phyloP scores from a whole-genome alignment of 2,797 vertebrate species.

The Myotis vivesi region DNA sequence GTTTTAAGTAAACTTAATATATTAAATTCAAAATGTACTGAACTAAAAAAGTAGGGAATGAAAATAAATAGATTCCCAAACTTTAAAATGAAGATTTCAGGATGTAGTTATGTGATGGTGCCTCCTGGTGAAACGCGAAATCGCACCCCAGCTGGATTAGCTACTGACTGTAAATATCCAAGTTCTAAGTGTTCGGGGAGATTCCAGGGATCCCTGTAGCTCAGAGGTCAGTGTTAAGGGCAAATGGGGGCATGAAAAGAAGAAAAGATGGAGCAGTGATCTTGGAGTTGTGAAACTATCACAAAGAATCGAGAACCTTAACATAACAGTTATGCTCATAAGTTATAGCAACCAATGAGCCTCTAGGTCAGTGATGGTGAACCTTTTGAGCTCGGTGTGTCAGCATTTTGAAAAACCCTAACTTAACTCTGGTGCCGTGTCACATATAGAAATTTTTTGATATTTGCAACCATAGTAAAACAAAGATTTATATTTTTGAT shows the following conservation, averaged over 20 bases:
- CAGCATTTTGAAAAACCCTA: too few relatives aligned
- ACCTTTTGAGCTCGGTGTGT: too few relatives aligned
- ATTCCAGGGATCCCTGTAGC: background rate
- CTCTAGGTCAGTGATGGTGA: background rate
- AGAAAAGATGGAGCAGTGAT: background rate
- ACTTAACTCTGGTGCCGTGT: too few relatives aligned
- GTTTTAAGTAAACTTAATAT: slow-evolving; percentile 47
- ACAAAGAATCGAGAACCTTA: background rate
- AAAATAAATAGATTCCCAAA: slow-evolving; percentile 41
- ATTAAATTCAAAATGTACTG: slow-evolving; percentile 43
- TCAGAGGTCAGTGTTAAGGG: background rate
- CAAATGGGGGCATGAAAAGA: background rate
- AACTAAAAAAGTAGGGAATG: slow-evolving; percentile 21
- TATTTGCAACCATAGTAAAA: too few relatives aligned
- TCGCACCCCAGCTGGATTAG: background rate
- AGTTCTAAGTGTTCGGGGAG: background rate
- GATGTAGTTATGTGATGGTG: background rate
- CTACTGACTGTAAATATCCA: background rate
- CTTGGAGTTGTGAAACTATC: background rate
- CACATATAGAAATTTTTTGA: too few relatives aligned
- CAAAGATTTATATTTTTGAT: too few relatives aligned
- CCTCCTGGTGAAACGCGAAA: background rate
- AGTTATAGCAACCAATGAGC: background rate
- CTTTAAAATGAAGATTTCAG: slow-evolving; percentile 24
- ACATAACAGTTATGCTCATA: background rate